Base-by-base conservation (phyloP, 2,797 vertebrate species). In the Cichlasoma orientale region DNA sequence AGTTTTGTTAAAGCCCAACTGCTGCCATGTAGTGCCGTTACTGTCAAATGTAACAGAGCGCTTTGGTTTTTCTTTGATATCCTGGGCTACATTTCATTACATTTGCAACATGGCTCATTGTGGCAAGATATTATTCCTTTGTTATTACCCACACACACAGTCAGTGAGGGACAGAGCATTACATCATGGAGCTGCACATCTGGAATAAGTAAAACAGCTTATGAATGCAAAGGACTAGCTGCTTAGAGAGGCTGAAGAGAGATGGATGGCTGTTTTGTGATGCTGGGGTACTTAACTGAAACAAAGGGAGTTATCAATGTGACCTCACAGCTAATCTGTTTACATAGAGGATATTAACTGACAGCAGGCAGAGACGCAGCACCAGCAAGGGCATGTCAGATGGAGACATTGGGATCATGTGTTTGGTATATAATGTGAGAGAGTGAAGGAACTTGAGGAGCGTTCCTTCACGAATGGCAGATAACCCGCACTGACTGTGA, bases 61-160 rank as follows among this genome's bases (percentile, higher is more conserved):
- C n/a, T 0, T 61, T n/a, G 38, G 12, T 38, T 61, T 38, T 61
- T 59, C n/a, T 38, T 38, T 59, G 57, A 59, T 0, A 0, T 0
- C 21, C 31, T 36, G 57, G 33, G 33, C 3, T 59, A 59, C 57
- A 14, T 59, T 31, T 38, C 38, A 16, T 59, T 21, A 21, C 2
- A 59, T 36, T 59, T 59, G 57, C 33, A 38, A 14, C 33, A 16
- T 61, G 58, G n/a, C 58, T 23, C 58, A 61, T 8, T 16, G 58
- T 61, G 33, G 41, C 14, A 41, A 41, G 33, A 8, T 10, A 61
- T 10, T 61, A 61, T 61, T 41, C n/a, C 58, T 13, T 0, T 61
- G 23, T 61, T 2, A 61, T 16, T 33, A 9, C 33, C n/a, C 33
- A 23, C 58, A 61, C 58, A 41, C 58, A 61, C 9, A 38, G 7